phyloP scores from a whole-genome alignment of 1,140 invertebrate genomes.

The Neodiprion fabricii region DNA sequence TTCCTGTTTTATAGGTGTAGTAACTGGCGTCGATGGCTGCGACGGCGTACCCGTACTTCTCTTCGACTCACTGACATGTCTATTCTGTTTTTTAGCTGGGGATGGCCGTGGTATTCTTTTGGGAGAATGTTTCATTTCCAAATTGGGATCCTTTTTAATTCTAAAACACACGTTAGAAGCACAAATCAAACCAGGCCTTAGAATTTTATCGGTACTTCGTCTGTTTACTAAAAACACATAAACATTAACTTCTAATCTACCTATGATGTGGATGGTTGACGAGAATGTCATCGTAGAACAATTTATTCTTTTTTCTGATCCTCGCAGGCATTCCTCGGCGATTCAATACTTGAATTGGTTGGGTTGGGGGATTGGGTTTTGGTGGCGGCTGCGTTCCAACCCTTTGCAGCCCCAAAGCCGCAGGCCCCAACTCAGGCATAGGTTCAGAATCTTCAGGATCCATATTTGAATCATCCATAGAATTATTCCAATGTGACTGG shows the following conservation, averaged over 20 bases:
- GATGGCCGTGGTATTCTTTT: slow-evolving; percentile 65
- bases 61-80: slow-evolving; percentile 45
- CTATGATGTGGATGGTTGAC: slow-evolving; percentile 77
- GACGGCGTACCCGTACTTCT: slow-evolving; percentile 37
- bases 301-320: slow-evolving; percentile 87
- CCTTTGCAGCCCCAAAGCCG: slow-evolving; percentile 77
- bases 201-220: not conserved
- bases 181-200: not conserved
- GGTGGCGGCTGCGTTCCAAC: slow-evolving; percentile 77
- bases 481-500: slow-evolving; percentile 49
- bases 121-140: slow-evolving; percentile 55
- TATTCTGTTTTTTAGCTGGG: slow-evolving; percentile 66
- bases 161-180: slow-evolving; percentile 28
- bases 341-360: slow-evolving; percentile 79
- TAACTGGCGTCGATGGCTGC: slow-evolving; percentile 51
- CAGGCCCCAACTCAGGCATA: slow-evolving; percentile 72
- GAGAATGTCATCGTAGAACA: slow-evolving; percentile 92
- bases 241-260: slow-evolving; percentile 39
- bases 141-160: slow-evolving; percentile 56
- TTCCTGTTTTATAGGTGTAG: slow-evolving; percentile 60
- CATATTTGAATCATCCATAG: slow-evolving; percentile 58
- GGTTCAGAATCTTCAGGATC: slow-evolving; percentile 69
- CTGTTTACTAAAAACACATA: slow-evolving; percentile 22
- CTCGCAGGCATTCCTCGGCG: slow-evolving; percentile 87
- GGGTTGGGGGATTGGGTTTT: slow-evolving; percentile 69